A percentile compares a stretch with the other conserved stretches of the same genome.
Conservation (phyloP, 2,113 vertebrate species). For the Mobula hypostoma region DNA sequence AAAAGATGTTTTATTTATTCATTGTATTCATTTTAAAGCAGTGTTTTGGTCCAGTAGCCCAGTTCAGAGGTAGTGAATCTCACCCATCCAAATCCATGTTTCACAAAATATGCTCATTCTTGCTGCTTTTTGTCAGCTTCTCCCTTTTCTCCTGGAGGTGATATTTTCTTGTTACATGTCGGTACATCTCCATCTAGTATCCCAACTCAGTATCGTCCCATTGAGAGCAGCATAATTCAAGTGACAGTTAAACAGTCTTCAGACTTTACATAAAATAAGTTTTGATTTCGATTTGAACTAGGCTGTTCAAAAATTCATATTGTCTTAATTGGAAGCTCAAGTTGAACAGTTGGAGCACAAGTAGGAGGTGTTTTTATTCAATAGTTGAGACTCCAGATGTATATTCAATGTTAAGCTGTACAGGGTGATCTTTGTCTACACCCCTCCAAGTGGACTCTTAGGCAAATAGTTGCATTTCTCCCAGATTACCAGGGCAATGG, state of each 20-base stretch:
- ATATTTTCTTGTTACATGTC: not conserved
- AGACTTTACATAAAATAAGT: not conserved
- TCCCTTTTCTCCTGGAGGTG: conserved; percentile 19
- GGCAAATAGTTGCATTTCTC: not conserved
- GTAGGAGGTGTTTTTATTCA: not conserved
- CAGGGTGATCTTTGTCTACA: not conserved
- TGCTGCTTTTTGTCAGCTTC: not conserved
- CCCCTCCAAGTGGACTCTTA: not conserved
- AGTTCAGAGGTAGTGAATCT: conserved; percentile 23
- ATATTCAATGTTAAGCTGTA: not conserved
- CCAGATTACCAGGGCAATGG: too few relatives aligned
- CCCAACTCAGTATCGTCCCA: not conserved
- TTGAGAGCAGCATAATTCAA: not conserved
- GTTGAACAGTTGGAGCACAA: not conserved
- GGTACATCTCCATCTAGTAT: not conserved
- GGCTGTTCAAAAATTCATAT: not conserved
- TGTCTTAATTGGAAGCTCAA: conserved; percentile 20
- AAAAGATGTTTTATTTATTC: conserved; percentile 35
- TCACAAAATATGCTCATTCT: conserved; percentile 28
- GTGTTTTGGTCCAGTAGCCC: conserved; percentile 20
- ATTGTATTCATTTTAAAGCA: conserved; percentile 32
- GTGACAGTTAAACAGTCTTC: not conserved
- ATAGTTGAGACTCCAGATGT: not conserved
- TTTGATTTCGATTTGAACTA: not conserved
- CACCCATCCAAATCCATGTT: conserved; percentile 35